These are phyloP conservation scores for Aphidius colemani DNA, from an alignment of 2,888 invertebrate genomes.

Conservation along the genomic window DNA sequence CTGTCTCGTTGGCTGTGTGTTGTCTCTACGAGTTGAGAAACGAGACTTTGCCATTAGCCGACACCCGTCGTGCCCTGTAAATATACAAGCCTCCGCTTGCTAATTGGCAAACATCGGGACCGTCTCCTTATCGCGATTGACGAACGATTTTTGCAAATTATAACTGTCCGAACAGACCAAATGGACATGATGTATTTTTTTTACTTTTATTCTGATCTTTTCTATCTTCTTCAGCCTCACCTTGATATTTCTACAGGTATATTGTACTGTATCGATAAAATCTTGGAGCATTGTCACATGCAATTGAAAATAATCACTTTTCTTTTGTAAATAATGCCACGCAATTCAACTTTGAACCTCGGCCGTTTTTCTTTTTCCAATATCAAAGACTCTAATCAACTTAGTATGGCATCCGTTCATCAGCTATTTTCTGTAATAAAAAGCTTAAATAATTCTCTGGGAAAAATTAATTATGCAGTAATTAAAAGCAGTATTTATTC, in stretches of 20 bases:
- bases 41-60: conserved; percentile 49
- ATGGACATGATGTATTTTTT: conserved; percentile 22
- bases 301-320: not conserved
- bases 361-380: too few relatives aligned
- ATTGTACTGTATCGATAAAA: not conserved
- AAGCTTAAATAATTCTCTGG: too few relatives aligned
- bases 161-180: conserved; percentile 34
- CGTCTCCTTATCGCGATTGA: conserved; percentile 51
- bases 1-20: conserved; percentile 3
- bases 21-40: conserved; percentile 31
- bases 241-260: conserved; percentile 9
- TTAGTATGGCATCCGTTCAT: too few relatives aligned
- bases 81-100: conserved; percentile 37
- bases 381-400: too few relatives aligned
- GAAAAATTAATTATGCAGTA: too few relatives aligned
- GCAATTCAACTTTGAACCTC: too few relatives aligned
- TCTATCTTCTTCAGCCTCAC: conserved; percentile 7
- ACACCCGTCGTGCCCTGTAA: conserved; percentile 46
- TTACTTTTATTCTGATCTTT: not conserved
- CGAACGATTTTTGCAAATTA: conserved; percentile 51
- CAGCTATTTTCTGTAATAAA: too few relatives aligned
- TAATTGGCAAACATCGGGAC: conserved; percentile 54
- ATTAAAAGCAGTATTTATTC: too few relatives aligned
- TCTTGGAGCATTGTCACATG: conserved; percentile 6
- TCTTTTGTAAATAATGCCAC: too few relatives aligned